Evolutionary conservation across 2,888 invertebrate genomes (phyloP), one percentile per base, ranked within the genome.

Genomic region (Hipparchia sbordonii): DNA sequence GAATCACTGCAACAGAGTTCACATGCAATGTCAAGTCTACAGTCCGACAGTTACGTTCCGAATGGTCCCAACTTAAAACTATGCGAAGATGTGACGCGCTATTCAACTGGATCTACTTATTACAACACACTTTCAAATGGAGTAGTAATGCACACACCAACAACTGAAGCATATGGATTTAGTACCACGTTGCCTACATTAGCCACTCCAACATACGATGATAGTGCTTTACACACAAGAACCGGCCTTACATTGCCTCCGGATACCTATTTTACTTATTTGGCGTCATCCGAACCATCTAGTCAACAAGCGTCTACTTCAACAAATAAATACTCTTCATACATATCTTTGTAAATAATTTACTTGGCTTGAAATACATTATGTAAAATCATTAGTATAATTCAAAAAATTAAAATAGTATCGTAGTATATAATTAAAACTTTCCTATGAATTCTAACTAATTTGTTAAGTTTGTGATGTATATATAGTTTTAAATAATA

Each of bases 1-100:
- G 93, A 93, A 79, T 91, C 92, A 92, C 78, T 92, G 82, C 85
- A 88, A 75, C 83, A 85, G 76, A 91, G 88, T 88, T 83, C 90
- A 78, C 85, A 82, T 78, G 83, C 87, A 68, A 78, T 92, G 79
- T 81, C 89, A 70, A 78, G 89, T 74, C 72, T 92, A 72, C 75
- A 86, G 76, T 81, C 90, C 75, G 93, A 93, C 82, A 91, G 83
- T 77, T 93, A 93, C 79, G 87, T 93, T 13, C 92, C 93, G 6
- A 93, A 93, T 75, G 91, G 92, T 76, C 84, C 87, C 51, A 88
- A 85, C 83, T 85, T 91, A 67, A 93, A 92, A 78, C 80, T 91
- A 51, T 88, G 82, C 71, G 93, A 93, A 63, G 93, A 93, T 74
- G 84, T 91, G 76, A 77, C 85, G 33, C 84, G 92, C 48, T 92